These are phyloP conservation scores for Sinonovacula constricta DNA, from an alignment of 1,140 invertebrate species.

Conservation along the genomic window DNA sequence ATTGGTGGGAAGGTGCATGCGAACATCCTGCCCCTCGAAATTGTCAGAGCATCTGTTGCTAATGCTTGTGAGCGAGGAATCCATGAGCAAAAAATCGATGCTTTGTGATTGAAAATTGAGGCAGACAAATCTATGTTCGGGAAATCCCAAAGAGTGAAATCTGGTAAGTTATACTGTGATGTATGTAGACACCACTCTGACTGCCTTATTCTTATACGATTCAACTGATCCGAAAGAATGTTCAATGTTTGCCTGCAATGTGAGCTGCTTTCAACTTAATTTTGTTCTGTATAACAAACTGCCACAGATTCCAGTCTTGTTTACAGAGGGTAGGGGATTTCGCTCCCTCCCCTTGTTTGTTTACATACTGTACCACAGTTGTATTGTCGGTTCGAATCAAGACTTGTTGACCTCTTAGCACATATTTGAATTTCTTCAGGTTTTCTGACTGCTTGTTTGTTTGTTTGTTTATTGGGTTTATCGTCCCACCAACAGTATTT, in stretches of 20 bases:
- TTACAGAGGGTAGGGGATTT: background rate
- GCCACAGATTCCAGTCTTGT: background rate
- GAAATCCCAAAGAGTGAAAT: too few relatives aligned
- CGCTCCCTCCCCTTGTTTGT: conserved; percentile 16
- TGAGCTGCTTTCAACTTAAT: too few relatives aligned
- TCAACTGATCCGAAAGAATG: background rate
- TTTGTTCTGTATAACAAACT: background rate
- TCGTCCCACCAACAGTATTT: too few relatives aligned
- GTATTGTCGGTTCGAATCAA: too few relatives aligned
- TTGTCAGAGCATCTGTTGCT: conserved; percentile 35
- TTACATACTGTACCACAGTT: too few relatives aligned
- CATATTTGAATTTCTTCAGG: background rate
- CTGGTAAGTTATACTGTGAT: conserved; percentile 6
- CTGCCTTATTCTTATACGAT: too few relatives aligned
- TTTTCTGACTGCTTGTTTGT: too few relatives aligned
- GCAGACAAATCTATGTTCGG: too few relatives aligned
- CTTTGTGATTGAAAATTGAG: too few relatives aligned
- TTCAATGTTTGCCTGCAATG: conserved; percentile 15
- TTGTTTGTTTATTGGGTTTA: too few relatives aligned
- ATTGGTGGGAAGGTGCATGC: conserved; percentile 29
- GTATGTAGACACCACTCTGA: conserved; percentile 32
- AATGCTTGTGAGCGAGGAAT: conserved; percentile 24
- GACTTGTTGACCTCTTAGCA: background rate
- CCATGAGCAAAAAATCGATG: too few relatives aligned
- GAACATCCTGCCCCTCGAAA: conserved; percentile 26